A percentile compares a stretch with the other conserved stretches of the same genome.
Conservation (phyloP, 2,797 vertebrate genomes). For the Sorex maritimensis region DNA sequence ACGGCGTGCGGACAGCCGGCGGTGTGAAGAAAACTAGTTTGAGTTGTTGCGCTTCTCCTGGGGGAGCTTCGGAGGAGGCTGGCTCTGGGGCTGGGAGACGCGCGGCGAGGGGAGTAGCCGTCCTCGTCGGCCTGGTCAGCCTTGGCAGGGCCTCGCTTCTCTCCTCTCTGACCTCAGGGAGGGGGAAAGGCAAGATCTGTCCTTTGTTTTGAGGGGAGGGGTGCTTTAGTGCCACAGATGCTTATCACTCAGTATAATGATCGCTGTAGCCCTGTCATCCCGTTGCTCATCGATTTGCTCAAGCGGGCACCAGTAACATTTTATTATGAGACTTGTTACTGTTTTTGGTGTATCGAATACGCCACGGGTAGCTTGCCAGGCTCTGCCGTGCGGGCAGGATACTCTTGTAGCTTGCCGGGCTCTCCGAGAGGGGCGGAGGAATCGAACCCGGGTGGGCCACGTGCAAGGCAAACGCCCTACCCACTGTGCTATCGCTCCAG, state of each 20-base stretch:
- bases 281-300: too few species aligned
- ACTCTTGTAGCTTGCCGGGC: too few species aligned
- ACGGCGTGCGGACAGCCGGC: background rate
- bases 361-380: too few species aligned
- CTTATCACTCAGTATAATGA: background rate
- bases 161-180: background rate
- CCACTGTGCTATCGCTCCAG: too few species aligned
- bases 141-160: background rate
- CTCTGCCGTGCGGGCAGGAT: too few species aligned
- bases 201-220: background rate
- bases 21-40: background rate
- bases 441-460: too few species aligned
- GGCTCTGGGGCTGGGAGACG: background rate
- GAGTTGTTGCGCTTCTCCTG: background rate
- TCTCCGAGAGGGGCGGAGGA: too few species aligned
- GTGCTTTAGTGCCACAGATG: background rate
- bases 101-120: background rate
- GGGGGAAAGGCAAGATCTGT: constrained; percentile 4
- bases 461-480: too few species aligned
- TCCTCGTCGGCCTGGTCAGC: background rate
- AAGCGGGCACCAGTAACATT: too few species aligned
- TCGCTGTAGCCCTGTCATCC: too few species aligned
- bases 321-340: too few species aligned
- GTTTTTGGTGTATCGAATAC: too few species aligned
- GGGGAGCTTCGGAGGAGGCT: constrained; percentile 9